These are phyloP conservation scores for Atractosteus spatula DNA, from an alignment of 2,113 vertebrate species.

Conservation along the genomic window DNA sequence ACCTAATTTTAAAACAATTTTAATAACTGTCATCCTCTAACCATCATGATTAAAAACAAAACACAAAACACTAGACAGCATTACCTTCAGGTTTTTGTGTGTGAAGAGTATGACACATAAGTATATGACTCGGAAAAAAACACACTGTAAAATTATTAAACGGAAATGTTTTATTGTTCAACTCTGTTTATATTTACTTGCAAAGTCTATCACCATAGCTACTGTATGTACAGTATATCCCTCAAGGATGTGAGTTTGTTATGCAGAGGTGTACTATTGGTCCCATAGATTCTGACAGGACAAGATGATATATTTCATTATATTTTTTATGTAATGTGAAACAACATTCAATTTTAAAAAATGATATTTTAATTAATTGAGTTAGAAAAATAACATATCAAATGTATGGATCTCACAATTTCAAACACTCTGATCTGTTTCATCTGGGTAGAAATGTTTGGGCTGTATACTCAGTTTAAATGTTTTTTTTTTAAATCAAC, in stretches of 20 bases:
- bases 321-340: conserved; percentile 34
- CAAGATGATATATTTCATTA: conserved; percentile 15
- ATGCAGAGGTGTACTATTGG: background rate
- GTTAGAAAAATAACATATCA: conserved; percentile 20
- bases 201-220: background rate
- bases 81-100: no score
- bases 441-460: background rate
- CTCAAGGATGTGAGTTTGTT: no score
- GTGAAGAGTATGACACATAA: no score
- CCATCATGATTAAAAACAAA: no score
- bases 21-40: no score
- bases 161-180: background rate
- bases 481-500: background rate
- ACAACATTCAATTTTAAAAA: background rate
- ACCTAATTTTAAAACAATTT: no score
- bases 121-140: no score
- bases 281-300: conserved; percentile 19
- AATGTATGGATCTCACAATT: background rate
- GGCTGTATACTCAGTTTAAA: conserved; percentile 2
- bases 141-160: no score
- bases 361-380: conserved; percentile 18
- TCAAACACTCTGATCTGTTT: conserved; percentile 1
- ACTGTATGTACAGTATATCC: background rate
- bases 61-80: no score
- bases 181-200: background rate